A percentile compares a stretch with the other conserved stretches of the same genome.
phyloP scores from a whole-genome alignment of 2,888 invertebrate species.

The Conus canariensis region DNA sequence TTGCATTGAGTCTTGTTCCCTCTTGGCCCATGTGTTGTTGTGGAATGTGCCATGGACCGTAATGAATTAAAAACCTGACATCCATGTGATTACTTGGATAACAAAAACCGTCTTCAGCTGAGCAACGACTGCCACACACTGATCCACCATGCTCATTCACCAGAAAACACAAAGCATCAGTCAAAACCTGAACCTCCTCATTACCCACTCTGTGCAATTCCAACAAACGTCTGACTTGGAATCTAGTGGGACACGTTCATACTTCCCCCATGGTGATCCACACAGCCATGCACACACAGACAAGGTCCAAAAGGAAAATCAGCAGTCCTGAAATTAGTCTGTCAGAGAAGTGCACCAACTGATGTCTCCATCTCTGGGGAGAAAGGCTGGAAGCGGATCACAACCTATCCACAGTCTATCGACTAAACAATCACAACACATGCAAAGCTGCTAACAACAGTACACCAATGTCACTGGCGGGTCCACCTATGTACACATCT shows the following conservation, averaged over 20 bases:
- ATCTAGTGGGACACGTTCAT: not conserved
- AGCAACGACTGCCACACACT: not conserved
- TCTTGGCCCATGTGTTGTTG: too few relatives aligned
- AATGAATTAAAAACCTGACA: not conserved
- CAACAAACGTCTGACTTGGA: not conserved
- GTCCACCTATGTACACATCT: not conserved
- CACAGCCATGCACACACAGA: not conserved
- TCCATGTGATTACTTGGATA: not conserved
- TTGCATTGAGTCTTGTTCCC: too few relatives aligned
- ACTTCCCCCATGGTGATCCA: not conserved
- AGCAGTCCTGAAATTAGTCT: not conserved
- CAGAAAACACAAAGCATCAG: not conserved
- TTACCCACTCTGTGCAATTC: not conserved
- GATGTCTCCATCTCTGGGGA: not conserved
- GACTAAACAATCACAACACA: constrained; percentile 18
- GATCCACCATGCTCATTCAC: not conserved
- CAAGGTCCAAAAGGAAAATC: not conserved
- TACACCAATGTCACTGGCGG: not conserved
- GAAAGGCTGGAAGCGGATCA: not conserved
- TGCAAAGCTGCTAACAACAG: not conserved
- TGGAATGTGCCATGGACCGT: too few relatives aligned
- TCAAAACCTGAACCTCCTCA: not conserved
- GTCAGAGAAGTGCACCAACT: not conserved
- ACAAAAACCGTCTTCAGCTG: too few relatives aligned
- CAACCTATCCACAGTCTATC: not conserved